These are phyloP conservation scores for Monopterus albus DNA, from an alignment of 2,113 vertebrate genomes.

Conservation along the genomic window DNA sequence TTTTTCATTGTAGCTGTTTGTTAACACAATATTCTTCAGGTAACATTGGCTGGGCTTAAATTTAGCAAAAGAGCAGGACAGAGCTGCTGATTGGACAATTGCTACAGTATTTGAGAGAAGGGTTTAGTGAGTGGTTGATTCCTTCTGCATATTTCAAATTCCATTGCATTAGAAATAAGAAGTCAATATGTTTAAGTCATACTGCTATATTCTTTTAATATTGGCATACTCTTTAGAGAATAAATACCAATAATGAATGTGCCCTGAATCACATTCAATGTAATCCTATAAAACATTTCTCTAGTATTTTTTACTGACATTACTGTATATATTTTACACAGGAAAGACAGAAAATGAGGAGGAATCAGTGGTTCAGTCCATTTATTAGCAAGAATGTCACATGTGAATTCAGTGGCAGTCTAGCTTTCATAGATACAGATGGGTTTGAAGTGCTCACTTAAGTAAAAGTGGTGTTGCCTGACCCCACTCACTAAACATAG, in stretches of 20 bases:
- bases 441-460: conserved; percentile 65
- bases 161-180: neutral
- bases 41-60: no score
- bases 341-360: conserved; percentile 11
- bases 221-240: neutral
- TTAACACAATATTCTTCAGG: no score
- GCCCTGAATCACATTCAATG: neutral
- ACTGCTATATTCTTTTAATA: neutral
- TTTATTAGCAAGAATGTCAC: conserved; percentile 26
- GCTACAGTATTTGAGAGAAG: no score
- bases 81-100: no score
- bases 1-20: no score
- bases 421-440: conserved; percentile 44
- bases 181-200: neutral
- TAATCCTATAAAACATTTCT: neutral
- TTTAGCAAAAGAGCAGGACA: no score
- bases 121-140: no score
- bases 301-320: neutral
- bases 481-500: conserved; percentile 60
- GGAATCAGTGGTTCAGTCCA: neutral
- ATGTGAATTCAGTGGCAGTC: conserved; percentile 8
- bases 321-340: neutral
- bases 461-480: conserved; percentile 30
- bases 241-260: neutral
- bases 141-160: neutral